Base-by-base conservation (phyloP, 1,140 invertebrate species). In the Streblospio benedicti region DNA sequence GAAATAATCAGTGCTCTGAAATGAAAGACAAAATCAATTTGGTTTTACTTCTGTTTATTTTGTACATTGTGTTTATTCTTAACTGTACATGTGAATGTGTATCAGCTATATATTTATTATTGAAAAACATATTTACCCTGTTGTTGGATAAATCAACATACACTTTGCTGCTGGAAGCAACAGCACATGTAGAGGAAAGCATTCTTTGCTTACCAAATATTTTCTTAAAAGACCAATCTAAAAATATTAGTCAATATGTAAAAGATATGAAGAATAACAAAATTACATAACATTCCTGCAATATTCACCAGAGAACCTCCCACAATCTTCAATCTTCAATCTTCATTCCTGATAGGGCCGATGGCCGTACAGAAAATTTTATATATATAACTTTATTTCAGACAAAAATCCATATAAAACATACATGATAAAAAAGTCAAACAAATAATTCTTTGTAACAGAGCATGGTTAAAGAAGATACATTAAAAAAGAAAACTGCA, bases 121-220 rank as follows among this genome's bases (percentile, higher is more conserved):
- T 23, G 35, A 23, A 31, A n/a, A 31, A 16, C 18, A 35, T 12
- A 61, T 68, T 69, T 65, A 75, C 73, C 61, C 69, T 51, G 64
- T 74, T 74, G 56, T 80, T 82, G 18, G 85, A 85, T n/a, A 85
- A 76, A 76, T 95, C 91, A 4, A 96, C 82, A 80, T 88, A 93
- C 44, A 96, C 81, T 59, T 83, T 85, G 69, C 88, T 93, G 18
- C 78, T 80, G 20, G 80, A 79, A 30, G 92, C 86, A 33, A 95
- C 76, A 38, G 88, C 86, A 76, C 93, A 96, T 43, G 83, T 81
- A 44, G 85, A 84, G 59, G 83, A 83, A 4, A 96, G 73, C 28
- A 87, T 87, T 69, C 87, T n/a, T n/a, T n/a, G n/a, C n/a, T n/a
- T 85, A 1, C 89, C 90, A 81, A 95, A 96, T 18, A 95, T 78